Evolutionary conservation across 2,113 vertebrate species (phyloP).

Genomic region (Lepus timidus): DNA sequence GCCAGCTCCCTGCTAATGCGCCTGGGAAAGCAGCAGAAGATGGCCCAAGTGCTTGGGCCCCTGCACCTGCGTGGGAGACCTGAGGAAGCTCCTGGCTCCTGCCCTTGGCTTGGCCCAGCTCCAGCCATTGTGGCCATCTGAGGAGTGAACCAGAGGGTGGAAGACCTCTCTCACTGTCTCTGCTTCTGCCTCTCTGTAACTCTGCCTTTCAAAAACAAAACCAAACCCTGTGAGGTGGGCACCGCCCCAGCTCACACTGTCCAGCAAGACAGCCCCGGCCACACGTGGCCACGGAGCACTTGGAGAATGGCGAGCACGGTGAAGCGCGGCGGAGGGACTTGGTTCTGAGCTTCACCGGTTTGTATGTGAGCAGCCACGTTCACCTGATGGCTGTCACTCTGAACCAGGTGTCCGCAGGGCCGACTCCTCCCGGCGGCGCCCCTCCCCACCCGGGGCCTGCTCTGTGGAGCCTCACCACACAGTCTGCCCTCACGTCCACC

Average conservation of each 20-base stretch:
- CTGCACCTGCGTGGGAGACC: no score
- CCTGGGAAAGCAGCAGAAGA: no score
- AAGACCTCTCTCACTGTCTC: no score
- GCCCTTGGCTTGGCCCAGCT: no score
- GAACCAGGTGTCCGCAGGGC: background rate
- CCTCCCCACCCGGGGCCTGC: background rate
- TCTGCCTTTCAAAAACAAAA: no score
- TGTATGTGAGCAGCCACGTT: background rate
- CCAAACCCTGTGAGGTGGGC: background rate
- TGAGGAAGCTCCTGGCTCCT: no score
- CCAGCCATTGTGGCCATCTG: no score
- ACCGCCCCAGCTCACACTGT: background rate
- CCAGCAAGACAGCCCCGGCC: background rate
- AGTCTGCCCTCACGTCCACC: background rate
- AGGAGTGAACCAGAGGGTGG: no score
- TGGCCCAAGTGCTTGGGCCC: no score
- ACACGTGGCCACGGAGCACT: no score
- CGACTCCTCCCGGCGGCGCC: background rate
- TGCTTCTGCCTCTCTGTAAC: no score
- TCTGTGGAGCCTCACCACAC: background rate
- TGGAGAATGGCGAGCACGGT: background rate
- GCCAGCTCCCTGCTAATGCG: no score
- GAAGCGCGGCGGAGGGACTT: background rate
- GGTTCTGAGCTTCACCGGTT: background rate
- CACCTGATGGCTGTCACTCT: background rate